These are phyloP conservation scores for Aurelia coerulea DNA, from an alignment of 30 jellyfish, hydroid and myxozoan genomes.

Conservation along the genomic window DNA sequence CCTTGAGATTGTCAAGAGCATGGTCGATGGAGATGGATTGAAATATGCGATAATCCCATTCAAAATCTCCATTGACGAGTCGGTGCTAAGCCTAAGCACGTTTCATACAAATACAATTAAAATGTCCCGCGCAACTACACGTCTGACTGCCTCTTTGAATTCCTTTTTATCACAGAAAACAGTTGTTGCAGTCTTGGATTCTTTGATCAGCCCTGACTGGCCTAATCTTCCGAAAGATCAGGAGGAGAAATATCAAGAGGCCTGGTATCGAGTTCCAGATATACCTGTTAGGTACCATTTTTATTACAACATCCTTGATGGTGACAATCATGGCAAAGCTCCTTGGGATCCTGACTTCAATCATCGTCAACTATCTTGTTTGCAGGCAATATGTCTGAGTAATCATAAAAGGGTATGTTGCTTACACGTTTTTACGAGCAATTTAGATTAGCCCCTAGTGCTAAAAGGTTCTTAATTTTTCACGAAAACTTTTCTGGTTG, in stretches of 20 bases:
- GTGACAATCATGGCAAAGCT: slow-evolving; percentile 76
- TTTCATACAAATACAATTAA: no score
- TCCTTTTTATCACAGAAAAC: slow-evolving; percentile 65
- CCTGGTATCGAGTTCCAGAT: slow-evolving; percentile 83
- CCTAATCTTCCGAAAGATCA: slow-evolving; percentile 85
- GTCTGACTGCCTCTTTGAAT: no score
- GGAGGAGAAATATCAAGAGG: slow-evolving; percentile 55
- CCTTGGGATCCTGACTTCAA: slow-evolving; percentile 65
- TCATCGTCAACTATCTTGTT: slow-evolving; percentile 69
- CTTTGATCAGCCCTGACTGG: slow-evolving; percentile 94
- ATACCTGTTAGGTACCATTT: slow-evolving; percentile 91
- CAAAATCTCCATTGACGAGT: no score
- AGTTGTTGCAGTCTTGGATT: slow-evolving; percentile 84
- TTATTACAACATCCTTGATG: slow-evolving; percentile 81
- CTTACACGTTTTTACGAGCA: no score
- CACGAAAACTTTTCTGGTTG: no score
- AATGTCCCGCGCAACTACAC: no score
- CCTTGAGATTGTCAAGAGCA: no score
- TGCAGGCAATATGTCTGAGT: slow-evolving; percentile 75
- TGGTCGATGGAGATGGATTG: no score
- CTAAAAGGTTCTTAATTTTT: no score
- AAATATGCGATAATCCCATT: no score
- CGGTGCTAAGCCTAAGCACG: no score
- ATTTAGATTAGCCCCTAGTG: no score
- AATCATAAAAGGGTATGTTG: slow-evolving; percentile 52